Conservation (phyloP, 2,888 invertebrate species). For the Andrena chrysosceles region DNA sequence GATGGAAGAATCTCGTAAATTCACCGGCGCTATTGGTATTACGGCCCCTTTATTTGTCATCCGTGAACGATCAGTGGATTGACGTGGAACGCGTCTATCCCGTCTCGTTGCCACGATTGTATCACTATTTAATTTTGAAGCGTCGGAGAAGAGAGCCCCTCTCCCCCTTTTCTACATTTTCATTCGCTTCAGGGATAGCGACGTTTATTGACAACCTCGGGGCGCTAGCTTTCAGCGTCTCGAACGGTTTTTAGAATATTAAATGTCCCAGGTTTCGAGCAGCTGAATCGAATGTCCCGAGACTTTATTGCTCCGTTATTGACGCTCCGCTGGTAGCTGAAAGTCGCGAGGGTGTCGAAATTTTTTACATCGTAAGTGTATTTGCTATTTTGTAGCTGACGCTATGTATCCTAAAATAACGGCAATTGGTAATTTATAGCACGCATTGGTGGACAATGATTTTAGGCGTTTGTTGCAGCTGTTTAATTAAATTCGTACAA, state of each 20-base stretch:
- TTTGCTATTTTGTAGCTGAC: no score
- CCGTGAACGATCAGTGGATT: constrained; percentile 13
- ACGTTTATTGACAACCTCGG: constrained; percentile 11
- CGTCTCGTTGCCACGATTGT: constrained; percentile 4
- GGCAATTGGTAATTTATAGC: no score
- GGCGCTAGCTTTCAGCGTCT: constrained; percentile 4
- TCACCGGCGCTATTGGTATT: neutral
- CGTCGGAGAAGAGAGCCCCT: neutral
- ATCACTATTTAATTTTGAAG: constrained; percentile 24
- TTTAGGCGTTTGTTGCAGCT: no score
- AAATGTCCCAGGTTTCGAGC: neutral
- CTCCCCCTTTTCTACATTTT: neutral
- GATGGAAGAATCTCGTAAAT: constrained; percentile 17
- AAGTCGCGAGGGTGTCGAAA: neutral
- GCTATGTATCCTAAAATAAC: no score
- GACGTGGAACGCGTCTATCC: constrained; percentile 9
- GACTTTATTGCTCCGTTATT: neutral
- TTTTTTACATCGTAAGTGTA: no score
- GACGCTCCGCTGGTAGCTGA: neutral
- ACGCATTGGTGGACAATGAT: no score
- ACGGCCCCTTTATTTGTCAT: constrained; percentile 8
- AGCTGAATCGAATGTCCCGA: neutral
- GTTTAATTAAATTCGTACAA: no score
- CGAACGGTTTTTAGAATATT: constrained; percentile 22
- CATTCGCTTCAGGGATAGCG: neutral